A percentile compares a stretch with the other conserved stretches of the same genome.
Conservation (phyloP, 2,888 invertebrate species). For the Micoletzkya japonica region DNA sequence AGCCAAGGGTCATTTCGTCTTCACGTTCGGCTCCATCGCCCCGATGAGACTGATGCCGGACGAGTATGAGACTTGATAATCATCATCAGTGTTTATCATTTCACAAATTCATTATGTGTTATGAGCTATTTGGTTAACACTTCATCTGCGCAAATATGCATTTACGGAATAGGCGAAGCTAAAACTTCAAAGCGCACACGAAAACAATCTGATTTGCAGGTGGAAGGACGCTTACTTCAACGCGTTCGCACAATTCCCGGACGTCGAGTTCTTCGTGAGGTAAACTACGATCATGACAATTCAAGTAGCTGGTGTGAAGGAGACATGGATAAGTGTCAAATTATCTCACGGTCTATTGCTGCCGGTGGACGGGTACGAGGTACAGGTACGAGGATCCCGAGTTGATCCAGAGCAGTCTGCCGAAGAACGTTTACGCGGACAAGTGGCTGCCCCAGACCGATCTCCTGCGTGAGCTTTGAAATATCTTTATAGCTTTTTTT, state of each 20-base stretch:
- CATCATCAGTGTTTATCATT: not conserved
- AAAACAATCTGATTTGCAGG: not conserved
- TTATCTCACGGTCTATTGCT: too few relatives aligned
- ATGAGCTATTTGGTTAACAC: too few relatives aligned
- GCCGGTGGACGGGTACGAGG: too few relatives aligned
- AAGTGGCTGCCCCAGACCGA: conserved; percentile 56
- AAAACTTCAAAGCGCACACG: too few relatives aligned
- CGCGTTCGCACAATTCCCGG: conserved; percentile 38
- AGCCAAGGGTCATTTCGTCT: conserved; percentile 42
- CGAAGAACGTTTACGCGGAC: conserved; percentile 42
- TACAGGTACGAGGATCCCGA: conserved; percentile 11
- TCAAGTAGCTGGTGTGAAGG: too few relatives aligned
- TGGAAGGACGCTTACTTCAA: conserved; percentile 37
- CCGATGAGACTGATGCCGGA: conserved; percentile 30
- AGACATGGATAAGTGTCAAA: too few relatives aligned
- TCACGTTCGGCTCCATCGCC: conserved; percentile 51
- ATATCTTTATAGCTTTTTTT: too few relatives aligned
- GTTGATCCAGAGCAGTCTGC: conserved; percentile 5
- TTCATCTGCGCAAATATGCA: too few relatives aligned
- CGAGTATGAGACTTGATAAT: conserved; percentile 13
- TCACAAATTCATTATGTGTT: not conserved
- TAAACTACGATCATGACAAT: too few relatives aligned
- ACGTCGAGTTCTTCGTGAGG: conserved; percentile 45
- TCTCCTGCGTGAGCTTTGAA: conserved; percentile 34
- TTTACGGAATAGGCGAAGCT: too few relatives aligned